Evolutionary conservation across 2,888 invertebrate species (phyloP).

Genomic region (Lithodes maja): DNA sequence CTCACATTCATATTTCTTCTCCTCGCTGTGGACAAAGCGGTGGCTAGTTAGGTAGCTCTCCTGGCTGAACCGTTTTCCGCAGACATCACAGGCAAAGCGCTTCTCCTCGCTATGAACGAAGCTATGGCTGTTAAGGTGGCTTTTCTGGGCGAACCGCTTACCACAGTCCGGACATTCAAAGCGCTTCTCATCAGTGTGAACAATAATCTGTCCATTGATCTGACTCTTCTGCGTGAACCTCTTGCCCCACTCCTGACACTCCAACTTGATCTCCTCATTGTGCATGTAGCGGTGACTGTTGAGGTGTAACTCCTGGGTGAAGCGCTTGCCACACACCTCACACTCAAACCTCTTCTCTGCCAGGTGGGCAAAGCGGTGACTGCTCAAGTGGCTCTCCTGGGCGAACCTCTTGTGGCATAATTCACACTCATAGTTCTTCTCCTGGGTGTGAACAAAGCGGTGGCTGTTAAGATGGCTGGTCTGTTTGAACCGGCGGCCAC

Average conservation of each 20-base stretch:
- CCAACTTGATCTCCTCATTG: slow-evolving; percentile 53
- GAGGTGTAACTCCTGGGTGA: slow-evolving; percentile 55
- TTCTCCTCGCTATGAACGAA: slow-evolving; percentile 61
- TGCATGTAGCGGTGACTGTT: slow-evolving; percentile 65
- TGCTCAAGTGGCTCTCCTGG: slow-evolving; percentile 58
- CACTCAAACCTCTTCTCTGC: slow-evolving; percentile 58
- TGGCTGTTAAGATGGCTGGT: slow-evolving; percentile 57
- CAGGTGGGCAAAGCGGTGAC: slow-evolving; percentile 52
- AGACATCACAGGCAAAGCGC: slow-evolving; percentile 55
- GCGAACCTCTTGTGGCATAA: slow-evolving; percentile 49
- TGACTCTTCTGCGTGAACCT: slow-evolving; percentile 50
- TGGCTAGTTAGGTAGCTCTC: slow-evolving; percentile 60
- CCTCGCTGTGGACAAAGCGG: slow-evolving; percentile 54
- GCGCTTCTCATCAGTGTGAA: slow-evolving; percentile 52
- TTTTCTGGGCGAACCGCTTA: slow-evolving; percentile 57
- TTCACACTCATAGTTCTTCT: slow-evolving; percentile 56
- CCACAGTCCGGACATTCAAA: slow-evolving; percentile 54
- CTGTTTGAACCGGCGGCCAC: slow-evolving; percentile 47
- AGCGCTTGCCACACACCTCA: slow-evolving; percentile 57
- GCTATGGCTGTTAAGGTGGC: slow-evolving; percentile 57
- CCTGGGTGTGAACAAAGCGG: slow-evolving; percentile 51
- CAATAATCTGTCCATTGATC: slow-evolving; percentile 39
- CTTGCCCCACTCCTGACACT: slow-evolving; percentile 67
- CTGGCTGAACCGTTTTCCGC: slow-evolving; percentile 58
- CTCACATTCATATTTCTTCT: slow-evolving; percentile 58